Evolutionary conservation across 2,113 vertebrate species (phyloP), one percentile per base, ranked within the genome.

Genomic region (Antidorcas marsupialis): DNA sequence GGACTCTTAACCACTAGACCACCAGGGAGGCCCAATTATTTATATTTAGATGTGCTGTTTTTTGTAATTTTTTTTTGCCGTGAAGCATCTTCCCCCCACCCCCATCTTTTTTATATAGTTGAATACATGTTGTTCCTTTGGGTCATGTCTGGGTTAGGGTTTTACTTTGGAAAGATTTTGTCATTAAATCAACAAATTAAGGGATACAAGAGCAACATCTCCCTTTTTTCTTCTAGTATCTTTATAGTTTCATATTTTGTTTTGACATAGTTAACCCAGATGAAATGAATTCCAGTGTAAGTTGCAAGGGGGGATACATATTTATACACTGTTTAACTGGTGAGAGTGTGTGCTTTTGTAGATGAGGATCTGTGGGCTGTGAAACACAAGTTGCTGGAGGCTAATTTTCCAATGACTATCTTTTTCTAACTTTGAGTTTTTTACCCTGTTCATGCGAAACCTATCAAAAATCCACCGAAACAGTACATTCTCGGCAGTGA

Each of bases 351-450:
- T n/a, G 10, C 14, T 36, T 93, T 93, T 47, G 28, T n/a, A 30
- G 47, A 43, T 7, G 3, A 50, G 2, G 2, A 53, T 43, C 19
- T 52, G 6, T 59, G 53, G 25, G 13, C 21, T 87, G 6, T 8
- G 7, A 13, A 59, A 50, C 2, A 78, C 71, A 16, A 25, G 19
- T 19, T 50, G 10, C 10, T 53, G 43, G 23, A 57, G 59, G 83
- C 13, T 36, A 30, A 57, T 3, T 30, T 97, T 81, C 57, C 64
- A 76, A n/a, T n/a, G n/a, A 89, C 59, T 45, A 43, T 7, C 23
- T 15, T 94, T 91, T 85, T 55, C 16, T 60, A 71, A 87, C 96
- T 94, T 87, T 96, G 79, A 85, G 43, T 74, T 87, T 67, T 86
- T 14, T 23, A 59, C 3, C 12, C 23, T 36, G 2, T 78, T 87